Conservation (phyloP, 2,797 vertebrate genomes). For the Menidia menidia region DNA sequence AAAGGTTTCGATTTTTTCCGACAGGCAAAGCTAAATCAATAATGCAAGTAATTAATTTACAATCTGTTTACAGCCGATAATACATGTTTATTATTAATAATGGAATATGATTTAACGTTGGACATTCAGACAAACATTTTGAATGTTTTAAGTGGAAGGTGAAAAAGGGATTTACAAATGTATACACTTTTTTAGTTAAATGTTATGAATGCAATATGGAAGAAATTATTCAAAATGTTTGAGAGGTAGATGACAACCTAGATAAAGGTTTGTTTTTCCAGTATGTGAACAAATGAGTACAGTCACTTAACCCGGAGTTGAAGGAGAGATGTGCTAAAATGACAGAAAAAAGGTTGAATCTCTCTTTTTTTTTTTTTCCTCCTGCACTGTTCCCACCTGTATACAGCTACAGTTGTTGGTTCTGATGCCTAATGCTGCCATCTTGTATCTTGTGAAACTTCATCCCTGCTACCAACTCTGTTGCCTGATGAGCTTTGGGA, state of each 20-base stretch:
- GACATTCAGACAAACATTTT: constrained; percentile 58
- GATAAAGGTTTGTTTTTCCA: constrained; percentile 14
- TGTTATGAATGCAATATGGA: constrained; percentile 37
- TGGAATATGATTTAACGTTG: too few species aligned
- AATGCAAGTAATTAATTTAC: constrained; percentile 42
- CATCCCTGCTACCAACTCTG: neutral
- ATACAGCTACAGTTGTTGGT: neutral
- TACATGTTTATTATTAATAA: constrained; percentile 58
- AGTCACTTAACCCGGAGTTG: neutral
- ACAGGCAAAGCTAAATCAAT: constrained; percentile 8
- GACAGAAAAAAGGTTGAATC: neutral
- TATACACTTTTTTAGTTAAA: constrained; percentile 19
- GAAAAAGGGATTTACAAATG: constrained; percentile 56
- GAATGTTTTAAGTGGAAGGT: constrained; percentile 58
- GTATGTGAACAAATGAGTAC: constrained; percentile 1
- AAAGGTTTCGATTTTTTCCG: constrained; percentile 18
- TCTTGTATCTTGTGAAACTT: too few species aligned
- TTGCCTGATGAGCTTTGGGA: neutral
- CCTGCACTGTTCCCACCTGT: neutral
- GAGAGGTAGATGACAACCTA: constrained; percentile 18
- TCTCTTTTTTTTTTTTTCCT: neutral
- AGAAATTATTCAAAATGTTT: constrained; percentile 38
- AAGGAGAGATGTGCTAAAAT: neutral
- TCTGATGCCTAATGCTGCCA: neutral
- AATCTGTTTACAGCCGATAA: constrained; percentile 43